Percentiles rank a stretch among this genome's conserved stretches.
Conservation (phyloP, 1,140 invertebrate genomes). For the Paracyclopina nana region DNA sequence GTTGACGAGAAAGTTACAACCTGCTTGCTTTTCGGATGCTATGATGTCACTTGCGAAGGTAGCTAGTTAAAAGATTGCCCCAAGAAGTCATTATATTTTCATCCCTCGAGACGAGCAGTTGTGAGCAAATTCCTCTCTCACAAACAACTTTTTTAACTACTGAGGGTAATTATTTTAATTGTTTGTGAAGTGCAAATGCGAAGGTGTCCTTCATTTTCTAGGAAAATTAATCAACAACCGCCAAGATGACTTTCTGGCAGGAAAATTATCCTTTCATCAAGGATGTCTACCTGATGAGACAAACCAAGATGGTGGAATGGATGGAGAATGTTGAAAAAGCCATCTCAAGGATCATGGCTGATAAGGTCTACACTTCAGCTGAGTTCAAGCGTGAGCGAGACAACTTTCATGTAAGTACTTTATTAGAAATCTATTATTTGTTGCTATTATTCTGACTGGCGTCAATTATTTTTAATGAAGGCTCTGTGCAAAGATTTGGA, state of each 20-base stretch:
- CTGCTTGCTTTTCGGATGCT: too few species aligned
- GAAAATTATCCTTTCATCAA: slow-evolving; percentile 23
- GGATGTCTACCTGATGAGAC: slow-evolving; percentile 22
- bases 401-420: slow-evolving; percentile 16
- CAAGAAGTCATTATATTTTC: too few species aligned
- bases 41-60: too few species aligned
- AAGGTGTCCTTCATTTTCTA: too few species aligned
- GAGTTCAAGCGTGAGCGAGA: slow-evolving; percentile 16
- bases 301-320: slow-evolving; percentile 22
- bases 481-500: slow-evolving; percentile 22
- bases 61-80: too few species aligned
- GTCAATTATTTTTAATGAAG: slow-evolving; percentile 10
- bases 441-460: background rate
- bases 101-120: too few species aligned
- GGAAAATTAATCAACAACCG: background rate
- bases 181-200: too few species aligned
- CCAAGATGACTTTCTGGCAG: slow-evolving; percentile 23
- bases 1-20: too few species aligned
- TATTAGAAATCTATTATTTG: background rate
- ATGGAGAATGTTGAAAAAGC: slow-evolving; percentile 22
- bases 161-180: too few species aligned
- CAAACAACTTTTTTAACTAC: too few species aligned
- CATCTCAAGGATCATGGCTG: slow-evolving; percentile 20
- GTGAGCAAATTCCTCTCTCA: too few species aligned
- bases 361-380: slow-evolving; percentile 18